Evolutionary conservation across 2,888 invertebrate genomes (phyloP).

Genomic region (Apodemia zela): DNA sequence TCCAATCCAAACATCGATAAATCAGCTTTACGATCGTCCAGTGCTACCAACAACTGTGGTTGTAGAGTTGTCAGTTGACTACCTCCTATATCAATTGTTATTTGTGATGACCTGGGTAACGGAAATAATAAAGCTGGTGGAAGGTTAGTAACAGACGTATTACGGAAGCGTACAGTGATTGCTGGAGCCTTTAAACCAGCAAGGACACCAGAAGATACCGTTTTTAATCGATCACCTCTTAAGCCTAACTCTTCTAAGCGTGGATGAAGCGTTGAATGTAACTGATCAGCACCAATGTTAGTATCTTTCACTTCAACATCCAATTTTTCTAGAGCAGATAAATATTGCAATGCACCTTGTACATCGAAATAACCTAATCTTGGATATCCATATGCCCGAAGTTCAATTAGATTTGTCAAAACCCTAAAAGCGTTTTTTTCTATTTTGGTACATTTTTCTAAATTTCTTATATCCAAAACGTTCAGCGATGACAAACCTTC

Average conservation of each 20-base stretch:
- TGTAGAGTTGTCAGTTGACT: conserved; percentile 88
- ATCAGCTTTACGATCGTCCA: conserved; percentile 90
- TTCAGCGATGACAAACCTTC: conserved; percentile 84
- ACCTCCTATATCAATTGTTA: conserved; percentile 88
- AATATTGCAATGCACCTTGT: conserved; percentile 88
- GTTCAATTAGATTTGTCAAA: conserved; percentile 83
- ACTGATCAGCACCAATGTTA: conserved; percentile 88
- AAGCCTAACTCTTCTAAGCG: conserved; percentile 87
- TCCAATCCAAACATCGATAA: conserved; percentile 87
- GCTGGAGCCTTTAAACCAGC: conserved; percentile 88
- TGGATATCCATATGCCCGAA: conserved; percentile 88
- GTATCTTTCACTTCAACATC: conserved; percentile 94
- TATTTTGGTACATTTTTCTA: conserved; percentile 86
- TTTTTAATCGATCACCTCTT: conserved; percentile 86
- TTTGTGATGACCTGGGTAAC: conserved; percentile 90
- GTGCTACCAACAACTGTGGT: conserved; percentile 87
- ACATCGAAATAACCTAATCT: conserved; percentile 91
- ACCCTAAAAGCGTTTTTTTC: conserved; percentile 90
- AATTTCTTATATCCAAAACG: conserved; percentile 83
- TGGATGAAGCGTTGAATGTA: conserved; percentile 89
- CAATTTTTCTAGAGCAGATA: conserved; percentile 86
- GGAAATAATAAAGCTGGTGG: conserved; percentile 93
- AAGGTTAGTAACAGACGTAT: conserved; percentile 88
- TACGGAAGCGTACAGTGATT: conserved; percentile 86
- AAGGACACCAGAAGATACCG: conserved; percentile 90